phyloP scores from a whole-genome alignment of 2,113 vertebrate species.

The Hydrolagus affinis region DNA sequence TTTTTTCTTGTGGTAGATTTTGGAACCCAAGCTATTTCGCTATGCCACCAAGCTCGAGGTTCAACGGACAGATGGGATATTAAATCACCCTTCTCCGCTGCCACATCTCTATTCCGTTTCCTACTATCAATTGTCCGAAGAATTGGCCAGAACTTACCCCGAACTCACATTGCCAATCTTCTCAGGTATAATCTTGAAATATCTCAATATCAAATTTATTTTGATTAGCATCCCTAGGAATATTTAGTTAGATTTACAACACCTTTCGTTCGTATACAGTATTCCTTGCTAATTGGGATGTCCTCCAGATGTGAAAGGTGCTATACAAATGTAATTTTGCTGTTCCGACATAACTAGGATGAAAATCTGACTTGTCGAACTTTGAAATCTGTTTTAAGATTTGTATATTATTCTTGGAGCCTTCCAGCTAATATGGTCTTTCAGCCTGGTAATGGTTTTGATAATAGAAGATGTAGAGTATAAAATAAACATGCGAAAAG shows the following conservation, averaged over 20 bases:
- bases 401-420: too few relatives aligned
- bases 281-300: too few relatives aligned
- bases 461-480: too few relatives aligned
- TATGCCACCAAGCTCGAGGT: constrained; percentile 96
- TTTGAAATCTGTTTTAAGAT: too few relatives aligned
- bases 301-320: too few relatives aligned
- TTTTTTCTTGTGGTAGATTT: constrained; percentile 58
- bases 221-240: background rate
- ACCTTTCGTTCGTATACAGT: background rate
- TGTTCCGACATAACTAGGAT: too few relatives aligned
- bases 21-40: constrained; percentile 97
- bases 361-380: too few relatives aligned
- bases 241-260: background rate
- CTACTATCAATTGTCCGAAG: constrained; percentile 92
- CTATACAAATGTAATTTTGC: too few relatives aligned
- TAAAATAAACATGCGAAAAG: too few relatives aligned
- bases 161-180: constrained; percentile 92
- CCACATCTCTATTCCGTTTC: constrained; percentile 92
- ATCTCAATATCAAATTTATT: background rate
- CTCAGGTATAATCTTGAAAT: constrained; percentile 69
- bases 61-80: constrained; percentile 77
- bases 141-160: constrained; percentile 87
- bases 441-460: too few relatives aligned
- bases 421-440: too few relatives aligned
- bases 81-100: constrained; percentile 80